Conservation (phyloP, 2,797 vertebrate species). For the Lutjanus argentimaculatus region DNA sequence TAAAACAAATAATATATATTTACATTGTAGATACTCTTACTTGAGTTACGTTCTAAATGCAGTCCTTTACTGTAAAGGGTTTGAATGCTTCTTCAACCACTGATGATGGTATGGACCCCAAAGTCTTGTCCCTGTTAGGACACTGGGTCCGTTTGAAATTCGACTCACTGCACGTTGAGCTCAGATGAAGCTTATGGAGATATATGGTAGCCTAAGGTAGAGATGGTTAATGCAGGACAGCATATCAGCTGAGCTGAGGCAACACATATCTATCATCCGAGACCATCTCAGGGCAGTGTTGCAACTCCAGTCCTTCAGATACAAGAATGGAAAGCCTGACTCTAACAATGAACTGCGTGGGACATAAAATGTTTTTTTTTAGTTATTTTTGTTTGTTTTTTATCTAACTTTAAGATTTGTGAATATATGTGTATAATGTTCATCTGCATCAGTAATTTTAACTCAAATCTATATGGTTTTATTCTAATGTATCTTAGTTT, state of each 20-base stretch:
- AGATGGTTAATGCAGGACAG: conserved; percentile 31
- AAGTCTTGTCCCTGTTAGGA: conserved; percentile 28
- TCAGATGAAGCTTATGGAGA: conserved; percentile 47
- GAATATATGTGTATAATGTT: no score
- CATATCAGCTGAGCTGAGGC: conserved; percentile 13
- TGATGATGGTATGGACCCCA: conserved; percentile 12
- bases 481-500: no score
- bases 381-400: no score
- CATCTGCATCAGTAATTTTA: no score
- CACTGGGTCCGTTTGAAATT: conserved; percentile 52
- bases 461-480: no score
- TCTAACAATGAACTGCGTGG: background rate
- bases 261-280: conserved; percentile 40
- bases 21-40: no score
- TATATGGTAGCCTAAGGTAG: conserved; percentile 27
- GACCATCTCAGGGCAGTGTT: conserved; percentile 16
- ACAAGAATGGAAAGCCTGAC: conserved; percentile 35
- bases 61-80: no score
- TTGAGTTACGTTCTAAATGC: no score
- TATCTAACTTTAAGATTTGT: no score
- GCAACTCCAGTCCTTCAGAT: conserved; percentile 24
- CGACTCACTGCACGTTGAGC: conserved; percentile 31
- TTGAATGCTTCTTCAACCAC: no score
- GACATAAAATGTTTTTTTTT: background rate
- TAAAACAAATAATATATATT: no score